These are phyloP conservation scores for Spinibarbus caldwelli DNA, from an alignment of 2,797 vertebrate genomes.

Conservation along the genomic window DNA sequence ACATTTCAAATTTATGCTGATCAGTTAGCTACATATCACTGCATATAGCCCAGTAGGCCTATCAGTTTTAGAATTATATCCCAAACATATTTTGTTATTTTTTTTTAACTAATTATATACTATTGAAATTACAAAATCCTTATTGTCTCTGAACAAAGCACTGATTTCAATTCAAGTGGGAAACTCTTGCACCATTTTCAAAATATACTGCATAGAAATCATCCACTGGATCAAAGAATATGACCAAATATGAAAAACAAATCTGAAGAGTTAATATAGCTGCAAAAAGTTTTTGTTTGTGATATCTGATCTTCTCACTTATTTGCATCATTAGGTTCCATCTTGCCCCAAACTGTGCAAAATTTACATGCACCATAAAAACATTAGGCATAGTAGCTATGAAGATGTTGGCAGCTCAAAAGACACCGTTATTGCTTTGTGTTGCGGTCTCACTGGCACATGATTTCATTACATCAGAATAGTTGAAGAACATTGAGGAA, in stretches of 20 bases:
- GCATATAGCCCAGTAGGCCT: no score
- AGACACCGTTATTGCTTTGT: conserved; percentile 14
- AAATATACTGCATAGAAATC: neutral
- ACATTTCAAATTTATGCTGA: neutral
- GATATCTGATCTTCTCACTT: neutral
- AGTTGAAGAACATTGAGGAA: conserved; percentile 15
- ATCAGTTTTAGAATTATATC: neutral
- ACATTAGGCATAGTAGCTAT: neutral
- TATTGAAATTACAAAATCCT: neutral
- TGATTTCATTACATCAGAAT: neutral
- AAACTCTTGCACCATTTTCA: no score
- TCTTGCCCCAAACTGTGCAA: neutral
- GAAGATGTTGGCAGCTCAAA: neutral
- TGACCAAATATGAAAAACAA: neutral
- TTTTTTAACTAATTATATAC: no score
- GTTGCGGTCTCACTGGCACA: neutral
- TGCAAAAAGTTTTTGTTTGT: neutral
- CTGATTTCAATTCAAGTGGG: no score
- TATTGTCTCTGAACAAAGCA: neutral
- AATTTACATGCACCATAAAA: neutral
- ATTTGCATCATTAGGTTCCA: neutral
- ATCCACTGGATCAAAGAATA: neutral
- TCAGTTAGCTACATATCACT: neutral
- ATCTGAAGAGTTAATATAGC: neutral
- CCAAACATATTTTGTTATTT: neutral